phyloP scores from a whole-genome alignment of 2,888 invertebrate species.

The Scaptomyza cyrtandrae region DNA sequence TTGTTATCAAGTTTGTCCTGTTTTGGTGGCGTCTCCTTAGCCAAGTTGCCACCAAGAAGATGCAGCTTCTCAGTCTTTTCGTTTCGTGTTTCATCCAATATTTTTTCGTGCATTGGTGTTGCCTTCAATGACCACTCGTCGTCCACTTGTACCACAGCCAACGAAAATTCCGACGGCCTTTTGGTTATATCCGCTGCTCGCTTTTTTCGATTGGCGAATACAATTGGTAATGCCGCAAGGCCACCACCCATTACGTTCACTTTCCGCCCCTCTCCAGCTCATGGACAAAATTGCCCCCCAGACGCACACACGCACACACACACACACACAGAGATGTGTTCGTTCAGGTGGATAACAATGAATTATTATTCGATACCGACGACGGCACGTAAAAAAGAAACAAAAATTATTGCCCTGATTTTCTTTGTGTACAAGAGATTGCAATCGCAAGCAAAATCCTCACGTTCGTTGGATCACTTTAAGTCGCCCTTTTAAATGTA shows the following conservation, averaged over 20 bases:
- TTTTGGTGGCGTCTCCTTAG: constrained; percentile 66
- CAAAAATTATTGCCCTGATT: constrained; percentile 3
- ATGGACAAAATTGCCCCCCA: constrained; percentile 35
- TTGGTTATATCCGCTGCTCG: constrained; percentile 25
- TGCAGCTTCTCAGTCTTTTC: constrained; percentile 72
- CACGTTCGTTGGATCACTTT: constrained; percentile 5
- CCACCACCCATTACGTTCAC: constrained; percentile 83
- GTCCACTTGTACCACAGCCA: constrained; percentile 2
- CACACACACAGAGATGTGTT: background rate
- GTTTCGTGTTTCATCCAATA: constrained; percentile 70
- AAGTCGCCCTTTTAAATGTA: constrained; percentile 6
- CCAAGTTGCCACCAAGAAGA: constrained; percentile 56
- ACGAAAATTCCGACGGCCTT: constrained; percentile 21
- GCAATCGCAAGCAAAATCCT: constrained; percentile 3
- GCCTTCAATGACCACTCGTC: constrained; percentile 33
- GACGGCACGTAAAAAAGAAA: constrained; percentile 5
- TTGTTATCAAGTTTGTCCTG: constrained; percentile 43
- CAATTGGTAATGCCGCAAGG: constrained; percentile 79
- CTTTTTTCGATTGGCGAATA: constrained; percentile 52
- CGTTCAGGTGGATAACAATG: constrained; percentile 16
- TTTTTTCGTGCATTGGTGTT: constrained; percentile 81
- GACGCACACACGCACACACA: background rate
- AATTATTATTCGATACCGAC: background rate
- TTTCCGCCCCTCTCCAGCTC: constrained; percentile 54
- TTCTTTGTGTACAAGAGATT: background rate